Conservation (phyloP, 2,113 vertebrate species). For the Stegostoma tigrinum region DNA sequence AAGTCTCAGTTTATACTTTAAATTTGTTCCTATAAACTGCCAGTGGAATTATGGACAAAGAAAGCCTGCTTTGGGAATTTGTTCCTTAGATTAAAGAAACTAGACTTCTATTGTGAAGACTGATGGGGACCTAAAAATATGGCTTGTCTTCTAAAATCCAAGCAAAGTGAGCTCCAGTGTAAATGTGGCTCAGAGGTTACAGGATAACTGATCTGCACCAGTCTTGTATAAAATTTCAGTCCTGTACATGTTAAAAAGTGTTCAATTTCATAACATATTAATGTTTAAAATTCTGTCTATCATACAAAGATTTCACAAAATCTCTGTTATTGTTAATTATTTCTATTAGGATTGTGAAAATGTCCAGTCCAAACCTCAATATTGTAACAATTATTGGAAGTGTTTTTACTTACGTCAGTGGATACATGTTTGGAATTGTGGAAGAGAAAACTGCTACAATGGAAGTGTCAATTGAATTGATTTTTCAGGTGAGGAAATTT, state of each 20-base stretch:
- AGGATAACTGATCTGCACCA: not conserved
- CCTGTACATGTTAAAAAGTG: not conserved
- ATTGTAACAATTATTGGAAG: constrained; percentile 83
- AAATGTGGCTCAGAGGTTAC: not conserved
- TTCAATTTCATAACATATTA: not conserved
- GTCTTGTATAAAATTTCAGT: not conserved
- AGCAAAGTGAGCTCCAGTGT: not conserved
- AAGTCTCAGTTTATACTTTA: not conserved
- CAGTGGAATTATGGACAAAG: not conserved
- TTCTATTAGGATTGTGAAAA: constrained; percentile 85
- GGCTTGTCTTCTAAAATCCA: not conserved
- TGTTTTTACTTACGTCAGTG: constrained; percentile 76
- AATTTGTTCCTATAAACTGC: not conserved
- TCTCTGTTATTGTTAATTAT: not conserved
- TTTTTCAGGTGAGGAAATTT: constrained; percentile 63
- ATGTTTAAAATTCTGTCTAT: not conserved
- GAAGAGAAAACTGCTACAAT: constrained; percentile 49
- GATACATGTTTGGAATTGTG: constrained; percentile 78
- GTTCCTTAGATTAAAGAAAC: not conserved
- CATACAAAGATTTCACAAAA: not conserved
- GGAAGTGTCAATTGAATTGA: constrained; percentile 52
- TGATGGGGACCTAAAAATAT: not conserved
- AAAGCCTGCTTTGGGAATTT: not conserved
- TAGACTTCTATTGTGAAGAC: not conserved
- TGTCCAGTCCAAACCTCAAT: constrained; percentile 97